Evolutionary conservation across 2,113 vertebrate species (phyloP).

Genomic region (Peromyscus maniculatus): DNA sequence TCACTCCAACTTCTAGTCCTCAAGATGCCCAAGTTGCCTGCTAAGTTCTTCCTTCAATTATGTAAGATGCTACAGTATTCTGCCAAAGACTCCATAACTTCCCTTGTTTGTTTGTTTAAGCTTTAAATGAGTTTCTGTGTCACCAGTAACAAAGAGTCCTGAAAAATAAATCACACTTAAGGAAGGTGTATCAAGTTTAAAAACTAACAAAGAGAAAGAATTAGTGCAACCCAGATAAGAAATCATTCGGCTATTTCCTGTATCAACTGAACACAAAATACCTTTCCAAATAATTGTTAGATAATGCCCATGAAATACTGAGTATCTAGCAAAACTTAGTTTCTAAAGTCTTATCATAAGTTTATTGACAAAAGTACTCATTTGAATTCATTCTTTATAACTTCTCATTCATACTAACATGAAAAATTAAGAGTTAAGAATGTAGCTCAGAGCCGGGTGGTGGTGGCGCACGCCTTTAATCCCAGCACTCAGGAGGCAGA

Average conservation of each 20-base stretch:
- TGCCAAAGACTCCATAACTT: neutral
- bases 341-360: slow-evolving; percentile 24
- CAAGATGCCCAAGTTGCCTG: neutral
- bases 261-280: slow-evolving; percentile 33
- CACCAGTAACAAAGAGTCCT: slow-evolving; percentile 16
- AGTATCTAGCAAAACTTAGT: neutral
- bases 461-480: too few relatives aligned
- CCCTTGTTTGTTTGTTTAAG: slow-evolving; percentile 6
- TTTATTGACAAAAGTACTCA: slow-evolving; percentile 20
- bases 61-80: neutral
- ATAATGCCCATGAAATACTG: neutral
- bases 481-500: too few relatives aligned
- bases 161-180: slow-evolving; percentile 36
- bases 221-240: slow-evolving; percentile 12
- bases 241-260: slow-evolving; percentile 48
- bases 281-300: slow-evolving; percentile 2
- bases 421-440: neutral
- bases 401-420: slow-evolving; percentile 33
- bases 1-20: neutral
- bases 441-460: neutral
- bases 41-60: neutral
- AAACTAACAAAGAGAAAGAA: slow-evolving; percentile 36
- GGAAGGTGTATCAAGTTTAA: neutral
- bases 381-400: slow-evolving; percentile 46
- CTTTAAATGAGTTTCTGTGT: slow-evolving; percentile 12